Base-by-base conservation (phyloP, 2,113 vertebrate genomes). In the Gambusia affinis region DNA sequence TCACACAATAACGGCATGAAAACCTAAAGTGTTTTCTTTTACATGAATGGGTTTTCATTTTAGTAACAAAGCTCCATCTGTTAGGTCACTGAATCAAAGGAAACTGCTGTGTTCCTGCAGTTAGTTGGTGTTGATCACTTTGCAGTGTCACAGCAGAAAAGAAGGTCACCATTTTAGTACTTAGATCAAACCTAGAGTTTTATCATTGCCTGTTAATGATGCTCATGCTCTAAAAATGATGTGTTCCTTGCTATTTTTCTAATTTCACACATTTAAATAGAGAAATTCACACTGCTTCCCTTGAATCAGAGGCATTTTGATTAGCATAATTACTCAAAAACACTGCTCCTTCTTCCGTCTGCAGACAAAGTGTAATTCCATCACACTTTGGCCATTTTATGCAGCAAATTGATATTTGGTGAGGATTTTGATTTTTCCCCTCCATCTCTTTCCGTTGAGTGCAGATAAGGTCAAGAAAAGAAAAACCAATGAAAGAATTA, bases 401-500 rank as follows among this genome's bases (percentile, higher is more conserved):
- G 14, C 76, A n/a, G 73, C 73, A 79, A 78, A 80, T 37, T 47
- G 39, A 76, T 47, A 71, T 80, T 73, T 72, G 15, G 39, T 11
- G 22, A 33, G 4, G 7, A 54, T 0, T 61, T 67, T 67, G 7
- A 70, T 60, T n/a, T 35, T 62, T 15, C 8, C 2, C 57, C 68
- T 33, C 44, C 33, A 19, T 14, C 4, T 42, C 4, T 63, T 39
- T 64, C 29, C 51, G 64, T 76, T 70, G 30, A 74, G 60, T 73
- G 78, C 75, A 78, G 54, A 69, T 61, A 15, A 77, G 76, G 61
- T 60, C 60, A 57, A 84, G 74, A 57, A 88, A 79, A 79, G 88
- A 90, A 88, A 91, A 91, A 89, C 85, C 85, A 76, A 85, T 87
- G 79, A 80, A 12, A 51, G 86, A 85, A 81, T 88, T 87, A 88